These are phyloP conservation scores for Natator depressus DNA, from an alignment of 2,113 vertebrate species.

Conservation along the genomic window DNA sequence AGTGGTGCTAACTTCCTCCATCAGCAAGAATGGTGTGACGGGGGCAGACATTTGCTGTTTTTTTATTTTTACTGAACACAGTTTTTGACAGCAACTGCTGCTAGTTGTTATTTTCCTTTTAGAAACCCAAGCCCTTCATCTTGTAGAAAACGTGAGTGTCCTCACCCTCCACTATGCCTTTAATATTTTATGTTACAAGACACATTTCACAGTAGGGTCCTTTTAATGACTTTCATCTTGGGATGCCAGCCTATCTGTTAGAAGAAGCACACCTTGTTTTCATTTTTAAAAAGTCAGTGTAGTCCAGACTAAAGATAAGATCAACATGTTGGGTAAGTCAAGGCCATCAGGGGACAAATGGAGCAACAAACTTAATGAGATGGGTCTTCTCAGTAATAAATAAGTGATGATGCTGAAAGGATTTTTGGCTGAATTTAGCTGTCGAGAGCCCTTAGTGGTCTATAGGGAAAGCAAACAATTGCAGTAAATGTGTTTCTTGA, in stretches of 20 bases:
- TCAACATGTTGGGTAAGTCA: neutral
- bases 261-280: neutral
- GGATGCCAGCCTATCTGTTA: neutral
- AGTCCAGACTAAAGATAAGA: slow-evolving; percentile 9
- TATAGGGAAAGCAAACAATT: neutral
- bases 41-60: neutral
- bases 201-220: neutral
- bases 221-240: slow-evolving; percentile 11
- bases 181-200: neutral
- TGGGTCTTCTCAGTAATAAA: neutral
- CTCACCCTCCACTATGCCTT: neutral
- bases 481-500: neutral
- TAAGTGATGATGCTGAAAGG: slow-evolving; percentile 26
- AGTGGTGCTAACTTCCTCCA: neutral
- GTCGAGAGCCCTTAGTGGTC: neutral
- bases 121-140: neutral
- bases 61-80: neutral
- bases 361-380: neutral
- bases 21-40: neutral
- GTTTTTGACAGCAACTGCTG: slow-evolving; percentile 17
- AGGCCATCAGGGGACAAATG: slow-evolving; percentile 10
- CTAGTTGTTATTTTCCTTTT: neutral
- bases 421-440: slow-evolving; percentile 12
- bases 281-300: neutral
- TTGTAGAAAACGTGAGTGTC: neutral